Evolutionary conservation across 2,797 vertebrate genomes (phyloP), one percentile per base, ranked within the genome.

Genomic region (Nasua narica): DNA sequence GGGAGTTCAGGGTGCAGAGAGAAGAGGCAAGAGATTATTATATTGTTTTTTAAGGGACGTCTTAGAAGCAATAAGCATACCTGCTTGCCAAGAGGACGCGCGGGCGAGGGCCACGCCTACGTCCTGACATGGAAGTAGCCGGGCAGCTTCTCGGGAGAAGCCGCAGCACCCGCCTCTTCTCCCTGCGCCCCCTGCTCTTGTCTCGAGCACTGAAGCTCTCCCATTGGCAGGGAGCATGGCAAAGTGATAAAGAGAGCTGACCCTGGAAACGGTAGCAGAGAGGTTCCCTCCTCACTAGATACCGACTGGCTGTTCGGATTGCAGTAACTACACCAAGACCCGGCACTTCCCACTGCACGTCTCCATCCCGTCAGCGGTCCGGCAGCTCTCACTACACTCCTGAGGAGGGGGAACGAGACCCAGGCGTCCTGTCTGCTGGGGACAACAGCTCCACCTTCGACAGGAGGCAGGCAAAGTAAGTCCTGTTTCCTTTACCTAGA

Each of bases 21-120:
- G 18, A 87, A 86, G 62, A 78, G 46, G 60, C 40, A 87, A 88
- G 19, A 23, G 65, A 4, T 77, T 50, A 58, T 27, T 40, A 11
- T 62, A 62, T 35, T 95, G 52, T 74, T 58, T 84, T 94, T 70
- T 88, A 89, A 95, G n/a, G 91, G 77, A 52, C 48, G 79, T 62
- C 69, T 95, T 70, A 93, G 50, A 90, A 92, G 43, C 69, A 88
- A 79, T 5, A 58, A 89, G 48, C 37, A 65, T n/a, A 94, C n/a
- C 43, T 90, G 50, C 60, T 87, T 89, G 52, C 76, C 72, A 89
- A n/a, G 13, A 89, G 50, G 16, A 92, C n/a, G 43, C 21, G 2
- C n/a, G 6, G 70, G 82, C 65, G 91, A 72, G 27, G 50, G 48
- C 67, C n/a, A 67, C 0, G 2, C 19, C 12, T 29, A 76, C 46